Evolutionary conservation across 2,888 invertebrate genomes (phyloP).

Genomic region (Leptura quadrifasciata): DNA sequence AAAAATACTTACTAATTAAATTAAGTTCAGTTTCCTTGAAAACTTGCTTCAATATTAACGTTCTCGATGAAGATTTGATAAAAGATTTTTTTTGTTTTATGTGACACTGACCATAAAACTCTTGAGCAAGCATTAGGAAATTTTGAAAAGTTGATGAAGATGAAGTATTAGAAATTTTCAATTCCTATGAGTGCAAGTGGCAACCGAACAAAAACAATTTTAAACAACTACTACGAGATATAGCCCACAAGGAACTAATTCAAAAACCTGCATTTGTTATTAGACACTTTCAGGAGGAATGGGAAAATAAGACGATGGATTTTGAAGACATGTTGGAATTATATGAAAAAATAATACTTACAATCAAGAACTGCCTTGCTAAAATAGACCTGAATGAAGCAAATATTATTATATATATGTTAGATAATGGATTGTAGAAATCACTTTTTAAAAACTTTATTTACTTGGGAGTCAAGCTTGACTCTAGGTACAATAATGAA

Average conservation of each 20-base stretch:
- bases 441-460: too few relatives aligned
- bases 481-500: too few relatives aligned
- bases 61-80: neutral
- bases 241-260: conserved; percentile 14
- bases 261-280: neutral
- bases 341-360: too few relatives aligned
- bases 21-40: neutral
- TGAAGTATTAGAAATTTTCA: neutral
- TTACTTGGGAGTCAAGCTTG: too few relatives aligned
- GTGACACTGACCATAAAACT: neutral
- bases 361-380: too few relatives aligned
- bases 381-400: too few relatives aligned
- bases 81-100: neutral
- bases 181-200: conserved; percentile 16
- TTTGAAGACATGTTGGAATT: too few relatives aligned
- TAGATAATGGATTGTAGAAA: too few relatives aligned
- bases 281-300: neutral
- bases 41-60: neutral
- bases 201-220: neutral
- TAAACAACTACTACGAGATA: conserved; percentile 10
- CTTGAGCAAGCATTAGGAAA: neutral
- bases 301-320: too few relatives aligned
- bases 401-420: too few relatives aligned
- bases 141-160: conserved; percentile 16
- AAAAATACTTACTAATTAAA: neutral